Percentiles rank a stretch among this genome's conserved stretches.
Evolutionary conservation across 2,888 invertebrate genomes (phyloP).

Genomic region (Leucozona laternaria): DNA sequence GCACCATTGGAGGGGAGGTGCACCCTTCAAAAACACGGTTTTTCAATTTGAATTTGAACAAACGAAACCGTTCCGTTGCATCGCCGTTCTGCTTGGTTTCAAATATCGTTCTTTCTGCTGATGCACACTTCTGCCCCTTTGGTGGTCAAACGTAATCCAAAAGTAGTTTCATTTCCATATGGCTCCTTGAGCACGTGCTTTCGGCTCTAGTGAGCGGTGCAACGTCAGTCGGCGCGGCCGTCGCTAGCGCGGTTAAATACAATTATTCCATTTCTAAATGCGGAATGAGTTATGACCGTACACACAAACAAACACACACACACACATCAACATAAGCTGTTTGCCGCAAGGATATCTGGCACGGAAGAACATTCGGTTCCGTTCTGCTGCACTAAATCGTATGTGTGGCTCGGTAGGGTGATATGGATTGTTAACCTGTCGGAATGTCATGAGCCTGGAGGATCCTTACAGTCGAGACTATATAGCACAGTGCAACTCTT

Average conservation of each 20-base stretch:
- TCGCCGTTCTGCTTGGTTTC: slow-evolving; percentile 12
- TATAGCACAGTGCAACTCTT: neutral
- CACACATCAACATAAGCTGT: neutral
- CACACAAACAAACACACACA: slow-evolving; percentile 12
- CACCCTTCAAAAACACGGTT: slow-evolving; percentile 64
- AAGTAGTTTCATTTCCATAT: slow-evolving; percentile 54
- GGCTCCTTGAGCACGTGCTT: slow-evolving; percentile 37
- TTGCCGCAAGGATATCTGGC: slow-evolving; percentile 55
- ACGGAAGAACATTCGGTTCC: slow-evolving; percentile 35
- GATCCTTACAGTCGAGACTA: neutral
- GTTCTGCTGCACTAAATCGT: slow-evolving; percentile 46
- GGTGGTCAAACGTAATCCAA: slow-evolving; percentile 36
- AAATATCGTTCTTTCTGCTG: neutral
- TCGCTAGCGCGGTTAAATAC: slow-evolving; percentile 29
- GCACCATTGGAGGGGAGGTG: neutral
- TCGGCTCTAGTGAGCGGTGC: neutral
- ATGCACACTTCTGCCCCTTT: neutral
- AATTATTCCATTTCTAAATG: slow-evolving; percentile 45
- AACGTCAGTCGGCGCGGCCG: neutral
- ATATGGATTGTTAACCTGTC: slow-evolving; percentile 71
- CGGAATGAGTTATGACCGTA: slow-evolving; percentile 60
- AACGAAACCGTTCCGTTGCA: slow-evolving; percentile 35
- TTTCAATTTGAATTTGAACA: slow-evolving; percentile 67
- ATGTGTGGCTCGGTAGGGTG: slow-evolving; percentile 13
- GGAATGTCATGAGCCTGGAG: slow-evolving; percentile 63